A percentile compares a stretch with the other conserved stretches of the same genome.
Evolutionary conservation across 2,113 vertebrate genomes (phyloP).

Genomic region (Thunnus maccoyii): DNA sequence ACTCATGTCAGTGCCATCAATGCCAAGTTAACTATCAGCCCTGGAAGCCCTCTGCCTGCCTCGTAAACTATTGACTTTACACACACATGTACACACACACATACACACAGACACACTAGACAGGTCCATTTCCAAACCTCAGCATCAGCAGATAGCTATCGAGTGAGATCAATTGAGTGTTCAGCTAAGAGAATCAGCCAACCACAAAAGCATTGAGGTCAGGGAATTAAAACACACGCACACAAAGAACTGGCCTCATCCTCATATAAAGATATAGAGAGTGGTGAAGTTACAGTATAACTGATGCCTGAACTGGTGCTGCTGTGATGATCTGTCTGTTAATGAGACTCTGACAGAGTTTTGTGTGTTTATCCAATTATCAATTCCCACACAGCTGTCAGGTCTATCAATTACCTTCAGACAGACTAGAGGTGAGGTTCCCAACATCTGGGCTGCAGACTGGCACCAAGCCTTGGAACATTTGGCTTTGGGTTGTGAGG

Average conservation of each 20-base stretch:
- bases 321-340: too few relatives aligned
- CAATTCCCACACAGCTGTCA: neutral
- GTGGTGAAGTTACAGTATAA: too few relatives aligned
- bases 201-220: slow-evolving; percentile 32
- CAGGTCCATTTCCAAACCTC: slow-evolving; percentile 11
- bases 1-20: neutral
- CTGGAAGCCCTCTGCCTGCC: neutral
- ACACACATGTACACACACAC: slow-evolving; percentile 25
- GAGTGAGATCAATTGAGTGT: slow-evolving; percentile 52
- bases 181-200: slow-evolving; percentile 27
- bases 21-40: neutral
- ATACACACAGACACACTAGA: neutral
- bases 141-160: slow-evolving; percentile 53
- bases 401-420: too few relatives aligned
- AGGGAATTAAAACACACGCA: slow-evolving; percentile 35
- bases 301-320: neutral
- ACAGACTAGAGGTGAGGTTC: too few relatives aligned
- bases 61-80: neutral
- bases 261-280: neutral
- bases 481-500: too few relatives aligned
- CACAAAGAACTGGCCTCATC: neutral
- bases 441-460: too few relatives aligned
- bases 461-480: too few relatives aligned
- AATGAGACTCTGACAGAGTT: too few relatives aligned
- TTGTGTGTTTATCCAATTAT: neutral